Percentiles rank a stretch among this genome's conserved stretches.
Conservation (phyloP, 2,888 invertebrate species). For the Leptinotarsa peninsularis region DNA sequence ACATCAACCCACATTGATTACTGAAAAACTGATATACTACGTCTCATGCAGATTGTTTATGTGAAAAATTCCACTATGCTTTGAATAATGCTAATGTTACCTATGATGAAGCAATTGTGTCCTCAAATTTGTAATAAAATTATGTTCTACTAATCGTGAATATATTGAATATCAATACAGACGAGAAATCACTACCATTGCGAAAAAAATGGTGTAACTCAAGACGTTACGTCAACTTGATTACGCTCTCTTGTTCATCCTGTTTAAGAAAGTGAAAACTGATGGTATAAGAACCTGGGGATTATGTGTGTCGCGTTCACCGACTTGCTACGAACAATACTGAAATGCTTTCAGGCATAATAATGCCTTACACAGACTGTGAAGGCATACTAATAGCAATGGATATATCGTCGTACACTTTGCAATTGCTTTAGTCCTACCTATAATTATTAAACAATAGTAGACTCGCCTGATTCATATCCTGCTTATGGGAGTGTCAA, state of each 20-base stretch:
- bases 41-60: no score
- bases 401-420: slow-evolving; percentile 29
- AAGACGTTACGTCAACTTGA: slow-evolving; percentile 40
- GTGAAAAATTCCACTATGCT: no score
- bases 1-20: no score
- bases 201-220: slow-evolving; percentile 36
- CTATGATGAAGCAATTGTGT: not conserved
- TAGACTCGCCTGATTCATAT: slow-evolving; percentile 32
- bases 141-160: not conserved
- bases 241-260: slow-evolving; percentile 40
- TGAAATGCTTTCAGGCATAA: slow-evolving; percentile 40
- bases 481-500: slow-evolving; percentile 26
- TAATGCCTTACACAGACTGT: slow-evolving; percentile 34
- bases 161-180: slow-evolving; percentile 9
- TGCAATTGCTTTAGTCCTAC: slow-evolving; percentile 26
- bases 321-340: slow-evolving; percentile 39
- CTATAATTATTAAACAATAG: slow-evolving; percentile 38
- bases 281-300: slow-evolving; percentile 41
- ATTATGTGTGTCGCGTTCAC: slow-evolving; percentile 45
- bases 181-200: slow-evolving; percentile 11
- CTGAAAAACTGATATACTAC: no score
- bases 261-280: slow-evolving; percentile 45
- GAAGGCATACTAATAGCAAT: slow-evolving; percentile 40
- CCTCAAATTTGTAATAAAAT: not conserved
- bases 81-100: no score